A percentile compares a stretch with the other conserved stretches of the same genome.
These are phyloP conservation scores for Brenthis daphne DNA, from an alignment of 2,888 invertebrate species.

Conservation along the genomic window DNA sequence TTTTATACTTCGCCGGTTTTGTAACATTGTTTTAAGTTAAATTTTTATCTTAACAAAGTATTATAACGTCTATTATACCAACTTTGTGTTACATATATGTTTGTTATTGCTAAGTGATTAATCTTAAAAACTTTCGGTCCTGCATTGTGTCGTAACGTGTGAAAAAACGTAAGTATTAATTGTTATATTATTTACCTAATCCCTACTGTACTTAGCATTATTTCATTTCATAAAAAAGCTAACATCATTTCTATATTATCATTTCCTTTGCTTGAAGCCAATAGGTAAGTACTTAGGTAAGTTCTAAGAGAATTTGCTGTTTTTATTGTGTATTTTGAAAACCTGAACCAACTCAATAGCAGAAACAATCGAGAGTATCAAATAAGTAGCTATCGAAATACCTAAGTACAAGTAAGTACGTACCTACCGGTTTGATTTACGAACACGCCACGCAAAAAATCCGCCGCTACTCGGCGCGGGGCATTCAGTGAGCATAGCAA, in stretches of 20 bases:
- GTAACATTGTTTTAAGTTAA: slow-evolving; percentile 69
- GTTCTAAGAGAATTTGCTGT: too few relatives aligned
- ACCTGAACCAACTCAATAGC: slow-evolving; percentile 34
- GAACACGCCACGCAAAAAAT: slow-evolving; percentile 72
- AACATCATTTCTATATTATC: background rate
- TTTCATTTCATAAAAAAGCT: slow-evolving; percentile 11
- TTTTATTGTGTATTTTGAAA: background rate
- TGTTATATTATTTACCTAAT: slow-evolving; percentile 22
- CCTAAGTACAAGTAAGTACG: slow-evolving; percentile 46
- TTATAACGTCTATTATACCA: slow-evolving; percentile 39
- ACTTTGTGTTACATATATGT: slow-evolving; percentile 39
- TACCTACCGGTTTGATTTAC: slow-evolving; percentile 75
- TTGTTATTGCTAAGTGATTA: slow-evolving; percentile 38
- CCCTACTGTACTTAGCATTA: slow-evolving; percentile 14
- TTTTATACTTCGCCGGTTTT: slow-evolving; percentile 76
- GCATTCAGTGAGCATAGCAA: slow-evolving; percentile 56
- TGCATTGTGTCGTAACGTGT: slow-evolving; percentile 55
- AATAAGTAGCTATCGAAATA: slow-evolving; percentile 45
- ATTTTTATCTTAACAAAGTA: slow-evolving; percentile 43
- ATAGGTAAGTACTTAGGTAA: too few relatives aligned
- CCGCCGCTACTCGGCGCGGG: slow-evolving; percentile 67
- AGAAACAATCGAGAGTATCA: slow-evolving; percentile 40
- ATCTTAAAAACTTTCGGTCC: slow-evolving; percentile 36
- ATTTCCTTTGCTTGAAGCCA: too few relatives aligned
- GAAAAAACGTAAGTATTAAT: slow-evolving; percentile 62